These are phyloP conservation scores for Isaurus tuberculatus DNA, from an alignment of 92 coral and sea anemone species.

Conservation along the genomic window DNA sequence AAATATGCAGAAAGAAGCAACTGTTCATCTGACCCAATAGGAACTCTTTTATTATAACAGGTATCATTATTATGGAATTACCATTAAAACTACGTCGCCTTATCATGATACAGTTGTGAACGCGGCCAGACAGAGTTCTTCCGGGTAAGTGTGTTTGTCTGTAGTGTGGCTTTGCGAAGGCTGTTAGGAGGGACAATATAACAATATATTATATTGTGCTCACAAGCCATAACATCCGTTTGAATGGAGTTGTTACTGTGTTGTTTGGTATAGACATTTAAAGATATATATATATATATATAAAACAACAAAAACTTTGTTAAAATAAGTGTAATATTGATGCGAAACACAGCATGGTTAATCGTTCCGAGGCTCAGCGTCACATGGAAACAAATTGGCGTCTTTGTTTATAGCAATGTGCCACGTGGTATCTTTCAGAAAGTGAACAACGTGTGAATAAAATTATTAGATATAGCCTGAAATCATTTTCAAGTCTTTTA, in stretches of 20 bases:
- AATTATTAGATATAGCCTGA: neutral
- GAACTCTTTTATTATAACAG: conserved; percentile 54
- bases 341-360: too few species aligned
- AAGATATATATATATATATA: too few species aligned
- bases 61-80: conserved; percentile 98
- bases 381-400: neutral
- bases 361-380: too few species aligned
- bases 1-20: neutral
- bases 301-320: too few species aligned
- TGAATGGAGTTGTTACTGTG: neutral
- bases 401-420: neutral
- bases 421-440: neutral
- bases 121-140: conserved; percentile 91
- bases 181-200: neutral
- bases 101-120: conserved; percentile 95
- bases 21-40: neutral
- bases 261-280: too few species aligned
- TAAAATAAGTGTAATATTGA: too few species aligned
- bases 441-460: neutral
- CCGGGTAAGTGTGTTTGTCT: conserved; percentile 73
- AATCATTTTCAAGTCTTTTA: neutral
- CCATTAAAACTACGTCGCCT: conserved; percentile 93
- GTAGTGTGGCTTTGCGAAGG: neutral
- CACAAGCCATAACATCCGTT: neutral
- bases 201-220: neutral